Percentiles rank a stretch among this genome's conserved stretches.
These are phyloP conservation scores for Apaloderma vittatum DNA, from an alignment of 2,113 vertebrate species.

Conservation along the genomic window DNA sequence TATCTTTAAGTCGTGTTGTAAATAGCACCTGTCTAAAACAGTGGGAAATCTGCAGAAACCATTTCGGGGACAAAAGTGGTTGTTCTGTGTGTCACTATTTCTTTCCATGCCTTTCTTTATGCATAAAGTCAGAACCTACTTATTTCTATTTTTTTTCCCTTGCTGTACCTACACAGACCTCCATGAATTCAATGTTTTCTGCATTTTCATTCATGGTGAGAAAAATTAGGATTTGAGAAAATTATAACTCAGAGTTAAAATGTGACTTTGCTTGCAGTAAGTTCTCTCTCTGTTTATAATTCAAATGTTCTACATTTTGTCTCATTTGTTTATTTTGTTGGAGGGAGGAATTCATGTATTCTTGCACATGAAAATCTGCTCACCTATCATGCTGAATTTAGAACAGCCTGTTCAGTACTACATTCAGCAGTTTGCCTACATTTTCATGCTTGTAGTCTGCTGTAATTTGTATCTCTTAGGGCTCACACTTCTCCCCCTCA, in stretches of 20 bases:
- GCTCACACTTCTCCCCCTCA: neutral
- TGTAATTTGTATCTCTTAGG: neutral
- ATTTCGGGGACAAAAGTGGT: neutral
- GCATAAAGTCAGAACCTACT: neutral
- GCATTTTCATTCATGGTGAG: neutral
- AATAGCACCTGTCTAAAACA: neutral
- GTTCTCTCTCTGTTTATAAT: neutral
- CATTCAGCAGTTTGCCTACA: neutral
- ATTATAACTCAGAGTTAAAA: neutral
- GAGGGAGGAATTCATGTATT: neutral
- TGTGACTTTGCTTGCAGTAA: neutral
- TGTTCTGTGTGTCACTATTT: neutral
- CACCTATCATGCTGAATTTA: neutral
- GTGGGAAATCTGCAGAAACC: neutral
- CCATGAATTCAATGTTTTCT: neutral
- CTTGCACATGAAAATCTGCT: neutral
- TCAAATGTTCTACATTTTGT: neutral
- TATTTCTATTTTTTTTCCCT: fast-evolving
- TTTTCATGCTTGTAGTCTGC: neutral
- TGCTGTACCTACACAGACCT: neutral
- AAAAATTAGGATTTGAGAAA: neutral
- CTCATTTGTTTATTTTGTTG: neutral
- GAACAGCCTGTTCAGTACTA: neutral
- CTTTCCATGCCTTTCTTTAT: neutral
- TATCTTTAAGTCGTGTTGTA: neutral